Conservation (phyloP, 2,888 invertebrate species). For the Tenthredo livida region DNA sequence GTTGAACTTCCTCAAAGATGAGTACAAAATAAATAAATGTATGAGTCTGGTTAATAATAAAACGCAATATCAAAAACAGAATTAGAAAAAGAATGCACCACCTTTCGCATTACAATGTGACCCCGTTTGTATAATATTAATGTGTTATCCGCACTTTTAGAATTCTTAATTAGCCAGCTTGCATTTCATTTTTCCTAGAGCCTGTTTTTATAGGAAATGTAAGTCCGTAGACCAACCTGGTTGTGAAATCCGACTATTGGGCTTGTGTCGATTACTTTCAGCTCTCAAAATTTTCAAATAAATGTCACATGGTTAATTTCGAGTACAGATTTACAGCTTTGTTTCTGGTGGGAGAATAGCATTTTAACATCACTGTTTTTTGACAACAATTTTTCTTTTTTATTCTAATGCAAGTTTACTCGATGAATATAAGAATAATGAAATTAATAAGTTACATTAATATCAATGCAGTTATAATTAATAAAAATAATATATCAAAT, state of each 20-base stretch:
- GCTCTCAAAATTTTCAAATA: neutral
- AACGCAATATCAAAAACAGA: neutral
- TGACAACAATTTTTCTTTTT: slow-evolving; percentile 38
- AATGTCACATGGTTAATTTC: slow-evolving; percentile 5
- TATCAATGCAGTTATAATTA: slow-evolving; percentile 47
- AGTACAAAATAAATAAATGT: slow-evolving; percentile 4
- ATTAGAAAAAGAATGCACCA: neutral
- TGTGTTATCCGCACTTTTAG: neutral
- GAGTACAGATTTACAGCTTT: neutral
- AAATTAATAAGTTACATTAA: slow-evolving; percentile 43
- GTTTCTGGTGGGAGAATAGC: slow-evolving; percentile 6
- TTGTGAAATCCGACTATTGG: neutral
- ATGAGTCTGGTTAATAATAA: neutral
- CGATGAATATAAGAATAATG: slow-evolving; percentile 23
- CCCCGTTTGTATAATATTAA: slow-evolving; percentile 9
- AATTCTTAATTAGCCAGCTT: neutral
- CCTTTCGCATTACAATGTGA: slow-evolving; percentile 7
- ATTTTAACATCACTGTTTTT: slow-evolving; percentile 16
- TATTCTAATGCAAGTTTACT: slow-evolving; percentile 45
- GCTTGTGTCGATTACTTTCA: neutral
- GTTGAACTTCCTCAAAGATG: neutral
- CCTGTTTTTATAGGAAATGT: slow-evolving; percentile 9
- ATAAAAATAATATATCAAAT: slow-evolving; percentile 53
- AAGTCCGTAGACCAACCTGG: neutral
- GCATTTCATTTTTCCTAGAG: neutral